Percentiles rank a stretch among this genome's conserved stretches.
These are phyloP conservation scores for Xenentodon cancila DNA, from an alignment of 2,797 vertebrate species.

Conservation along the genomic window DNA sequence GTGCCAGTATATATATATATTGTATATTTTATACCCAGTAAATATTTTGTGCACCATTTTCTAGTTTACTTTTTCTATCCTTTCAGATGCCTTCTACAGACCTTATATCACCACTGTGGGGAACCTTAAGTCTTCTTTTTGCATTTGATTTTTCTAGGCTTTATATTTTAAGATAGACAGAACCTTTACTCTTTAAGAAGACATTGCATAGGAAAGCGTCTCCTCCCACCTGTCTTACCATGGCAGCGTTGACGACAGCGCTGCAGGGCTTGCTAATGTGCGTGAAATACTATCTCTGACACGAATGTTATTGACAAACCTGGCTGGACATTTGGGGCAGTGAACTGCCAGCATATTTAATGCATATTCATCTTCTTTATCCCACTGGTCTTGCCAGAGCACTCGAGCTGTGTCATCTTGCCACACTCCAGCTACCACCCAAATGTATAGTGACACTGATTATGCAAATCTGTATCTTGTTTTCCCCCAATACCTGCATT, in stretches of 20 bases:
- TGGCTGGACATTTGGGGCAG: slow-evolving; percentile 82
- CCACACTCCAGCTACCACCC: slow-evolving; percentile 81
- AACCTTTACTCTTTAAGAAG: slow-evolving; percentile 46
- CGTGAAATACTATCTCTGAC: slow-evolving; percentile 76
- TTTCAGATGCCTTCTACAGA: slow-evolving; percentile 6
- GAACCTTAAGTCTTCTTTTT: slow-evolving; percentile 13
- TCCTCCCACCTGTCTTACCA: slow-evolving; percentile 67
- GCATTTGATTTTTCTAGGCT: slow-evolving; percentile 20
- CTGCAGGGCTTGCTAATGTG: slow-evolving; percentile 70
- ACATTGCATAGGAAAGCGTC: slow-evolving; percentile 34
- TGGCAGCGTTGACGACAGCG: slow-evolving; percentile 51
- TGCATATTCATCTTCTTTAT: slow-evolving; percentile 84
- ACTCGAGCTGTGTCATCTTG: slow-evolving; percentile 80
- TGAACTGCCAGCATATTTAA: slow-evolving; percentile 77
- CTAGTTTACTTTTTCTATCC: not conserved
- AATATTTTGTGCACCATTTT: too few relatives aligned
- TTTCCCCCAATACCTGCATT: slow-evolving; percentile 82
- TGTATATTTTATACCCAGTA: too few relatives aligned
- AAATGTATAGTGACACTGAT: slow-evolving; percentile 90
- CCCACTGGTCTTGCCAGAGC: slow-evolving; percentile 75
- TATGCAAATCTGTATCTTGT: slow-evolving; percentile 88
- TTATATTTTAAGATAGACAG: slow-evolving; percentile 36
- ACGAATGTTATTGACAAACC: slow-evolving; percentile 84
- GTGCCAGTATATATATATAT: too few relatives aligned
- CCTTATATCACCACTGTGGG: slow-evolving; percentile 15